phyloP scores from a whole-genome alignment of 92 coral and sea anemone genomes.

The Palythoa caribaeorum region DNA sequence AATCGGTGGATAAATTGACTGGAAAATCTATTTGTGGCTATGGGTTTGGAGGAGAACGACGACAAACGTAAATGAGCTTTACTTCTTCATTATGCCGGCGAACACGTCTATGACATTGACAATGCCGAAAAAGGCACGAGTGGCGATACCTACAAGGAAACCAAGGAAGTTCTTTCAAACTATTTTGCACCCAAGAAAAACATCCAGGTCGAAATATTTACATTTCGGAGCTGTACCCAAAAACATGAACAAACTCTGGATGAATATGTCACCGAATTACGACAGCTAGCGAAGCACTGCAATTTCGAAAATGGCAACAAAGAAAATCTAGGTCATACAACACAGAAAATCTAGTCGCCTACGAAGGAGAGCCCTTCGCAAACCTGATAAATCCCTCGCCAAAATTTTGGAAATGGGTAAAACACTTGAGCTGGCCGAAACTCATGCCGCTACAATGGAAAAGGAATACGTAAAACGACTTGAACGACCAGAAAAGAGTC shows the following conservation, averaged over 20 bases:
- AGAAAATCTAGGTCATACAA: slow-evolving; percentile 52
- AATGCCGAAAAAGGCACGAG: slow-evolving; percentile 43
- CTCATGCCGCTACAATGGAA: slow-evolving; percentile 44
- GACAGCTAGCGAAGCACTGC: slow-evolving; percentile 40
- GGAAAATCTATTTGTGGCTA: slow-evolving; percentile 28
- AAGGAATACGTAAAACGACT: slow-evolving; percentile 3
- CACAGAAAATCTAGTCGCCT: slow-evolving; percentile 39
- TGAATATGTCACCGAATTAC: slow-evolving; percentile 32
- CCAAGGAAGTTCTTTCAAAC: slow-evolving; percentile 20
- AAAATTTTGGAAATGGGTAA: slow-evolving; percentile 39
- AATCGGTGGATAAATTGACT: slow-evolving; percentile 16
- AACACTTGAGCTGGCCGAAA: slow-evolving; percentile 45
- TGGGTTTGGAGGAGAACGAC: slow-evolving; percentile 28
- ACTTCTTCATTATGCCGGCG: slow-evolving; percentile 48
- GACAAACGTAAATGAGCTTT: slow-evolving; percentile 33
- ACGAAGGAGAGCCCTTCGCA: slow-evolving; percentile 51
- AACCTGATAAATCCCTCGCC: slow-evolving; percentile 46
- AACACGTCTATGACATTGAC: slow-evolving; percentile 35
- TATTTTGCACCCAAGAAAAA: slow-evolving; percentile 54
- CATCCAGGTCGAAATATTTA: slow-evolving; percentile 34
- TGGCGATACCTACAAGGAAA: neutral
- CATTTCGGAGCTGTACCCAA: slow-evolving; percentile 39
- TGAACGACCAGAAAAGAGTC: slow-evolving; percentile 6
- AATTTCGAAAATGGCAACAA: slow-evolving; percentile 38
- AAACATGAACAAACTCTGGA: slow-evolving; percentile 33